Conservation (phyloP, 1,140 invertebrate species). For the Cylas formicarius region DNA sequence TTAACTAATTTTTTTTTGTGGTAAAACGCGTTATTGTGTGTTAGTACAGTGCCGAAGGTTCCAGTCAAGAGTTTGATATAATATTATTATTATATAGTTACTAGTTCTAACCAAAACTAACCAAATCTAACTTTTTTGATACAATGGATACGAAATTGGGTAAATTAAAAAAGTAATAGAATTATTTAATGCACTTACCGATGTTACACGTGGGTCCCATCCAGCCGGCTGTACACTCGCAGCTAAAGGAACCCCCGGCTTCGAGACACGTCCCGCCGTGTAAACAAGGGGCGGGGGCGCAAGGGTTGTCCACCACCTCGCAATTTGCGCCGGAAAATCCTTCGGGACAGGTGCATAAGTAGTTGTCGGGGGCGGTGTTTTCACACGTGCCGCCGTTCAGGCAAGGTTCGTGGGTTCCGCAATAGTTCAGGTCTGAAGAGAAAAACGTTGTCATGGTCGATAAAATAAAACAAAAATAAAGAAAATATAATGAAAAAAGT, state of each 20-base stretch:
- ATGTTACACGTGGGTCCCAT: slow-evolving; percentile 70
- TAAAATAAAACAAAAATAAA: too few species aligned
- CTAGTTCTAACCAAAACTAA: too few species aligned
- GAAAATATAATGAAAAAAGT: too few species aligned
- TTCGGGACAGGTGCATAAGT: slow-evolving; percentile 83
- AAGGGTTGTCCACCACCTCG: slow-evolving; percentile 87
- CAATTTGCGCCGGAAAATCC: slow-evolving; percentile 88
- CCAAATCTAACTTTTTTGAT: too few species aligned
- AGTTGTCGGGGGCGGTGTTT: slow-evolving; percentile 88
- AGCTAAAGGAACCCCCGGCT: slow-evolving; percentile 53
- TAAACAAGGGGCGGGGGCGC: slow-evolving; percentile 77
- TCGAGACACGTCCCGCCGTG: slow-evolving; percentile 74
- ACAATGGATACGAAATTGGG: too few species aligned
- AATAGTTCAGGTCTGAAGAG: slow-evolving; percentile 87
- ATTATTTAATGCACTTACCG: slow-evolving; percentile 44
- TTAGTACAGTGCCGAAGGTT: too few species aligned
- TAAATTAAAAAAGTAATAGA: too few species aligned
- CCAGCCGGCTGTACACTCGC: slow-evolving; percentile 82
- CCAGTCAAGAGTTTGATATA: too few species aligned
- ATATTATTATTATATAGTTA: too few species aligned
- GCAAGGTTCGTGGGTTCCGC: slow-evolving; percentile 94
- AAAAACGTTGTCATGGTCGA: slow-evolving; percentile 27
- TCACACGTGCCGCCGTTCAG: slow-evolving; percentile 91
- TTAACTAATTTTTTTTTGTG: too few species aligned
- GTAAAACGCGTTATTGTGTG: too few species aligned